phyloP scores from a whole-genome alignment of 2,888 invertebrate species.

The Nomada flava region DNA sequence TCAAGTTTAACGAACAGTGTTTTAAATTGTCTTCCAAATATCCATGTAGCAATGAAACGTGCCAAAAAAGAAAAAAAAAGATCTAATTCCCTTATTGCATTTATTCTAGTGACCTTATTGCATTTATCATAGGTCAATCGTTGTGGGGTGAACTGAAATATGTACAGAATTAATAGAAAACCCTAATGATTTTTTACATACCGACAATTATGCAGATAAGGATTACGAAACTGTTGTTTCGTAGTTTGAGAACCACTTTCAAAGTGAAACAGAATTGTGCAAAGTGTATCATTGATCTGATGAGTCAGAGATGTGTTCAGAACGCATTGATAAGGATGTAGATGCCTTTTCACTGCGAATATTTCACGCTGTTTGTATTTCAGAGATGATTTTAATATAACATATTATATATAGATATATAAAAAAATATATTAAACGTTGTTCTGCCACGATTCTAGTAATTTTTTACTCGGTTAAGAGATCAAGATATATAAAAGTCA shows the following conservation, averaged over 20 bases:
- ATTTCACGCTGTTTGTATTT: background rate
- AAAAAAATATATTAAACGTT: background rate
- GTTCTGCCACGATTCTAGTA: background rate
- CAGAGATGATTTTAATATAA: background rate
- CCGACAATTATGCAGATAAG: background rate
- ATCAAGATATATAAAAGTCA: background rate
- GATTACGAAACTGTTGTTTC: background rate
- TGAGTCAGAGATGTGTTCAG: constrained; percentile 34
- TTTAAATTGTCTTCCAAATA: constrained; percentile 9
- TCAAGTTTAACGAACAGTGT: background rate
- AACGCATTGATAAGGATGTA: constrained; percentile 30
- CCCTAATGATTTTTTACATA: background rate
- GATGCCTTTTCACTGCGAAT: constrained; percentile 19
- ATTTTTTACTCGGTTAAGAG: too few species aligned
- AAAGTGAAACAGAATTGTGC: background rate
- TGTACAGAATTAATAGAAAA: constrained; percentile 9
- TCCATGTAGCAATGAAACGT: background rate
- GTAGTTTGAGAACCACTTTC: constrained; percentile 29
- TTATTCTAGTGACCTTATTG: constrained; percentile 21
- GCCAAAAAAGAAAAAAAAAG: background rate
- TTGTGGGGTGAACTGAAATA: constrained; percentile 3
- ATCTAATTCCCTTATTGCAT: constrained; percentile 13
- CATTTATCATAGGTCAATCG: constrained; percentile 28
- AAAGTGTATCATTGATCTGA: constrained; percentile 38
- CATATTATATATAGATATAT: background rate